Conservation (phyloP, 2,888 invertebrate species). For the Sesamia inferens region DNA sequence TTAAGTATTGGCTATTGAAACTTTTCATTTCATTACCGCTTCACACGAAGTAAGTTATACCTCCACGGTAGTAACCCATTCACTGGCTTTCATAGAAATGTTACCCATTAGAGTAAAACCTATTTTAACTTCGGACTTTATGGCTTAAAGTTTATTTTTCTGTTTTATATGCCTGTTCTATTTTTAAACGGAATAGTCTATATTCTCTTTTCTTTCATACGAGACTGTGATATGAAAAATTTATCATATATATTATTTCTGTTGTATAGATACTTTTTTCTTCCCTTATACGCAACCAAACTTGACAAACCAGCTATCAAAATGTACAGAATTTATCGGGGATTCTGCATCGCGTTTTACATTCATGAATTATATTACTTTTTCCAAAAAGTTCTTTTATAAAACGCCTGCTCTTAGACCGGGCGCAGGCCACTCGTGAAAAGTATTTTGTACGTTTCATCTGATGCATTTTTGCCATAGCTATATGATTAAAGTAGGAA, state of each 20-base stretch:
- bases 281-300: too few relatives aligned
- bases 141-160: constrained; percentile 43
- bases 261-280: too few relatives aligned
- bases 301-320: too few relatives aligned
- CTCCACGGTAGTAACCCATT: constrained; percentile 18
- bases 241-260: too few relatives aligned
- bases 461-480: constrained; percentile 11
- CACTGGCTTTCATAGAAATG: constrained; percentile 41
- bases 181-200: constrained; percentile 36
- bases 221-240: neutral
- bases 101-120: constrained; percentile 51
- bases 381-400: too few relatives aligned
- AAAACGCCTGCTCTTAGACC: too few relatives aligned
- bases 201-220: constrained; percentile 10
- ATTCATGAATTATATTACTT: too few relatives aligned
- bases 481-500: constrained; percentile 11
- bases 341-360: too few relatives aligned
- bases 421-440: too few relatives aligned
- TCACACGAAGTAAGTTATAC: constrained; percentile 21
- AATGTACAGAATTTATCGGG: too few relatives aligned
- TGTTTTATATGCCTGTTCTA: constrained; percentile 23
- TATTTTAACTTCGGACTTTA: constrained; percentile 47
- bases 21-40: constrained; percentile 43
- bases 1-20: constrained; percentile 31
- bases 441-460: constrained; percentile 13